These are phyloP conservation scores for Apamea epomidion DNA, from an alignment of 2,888 invertebrate species.

Conservation along the genomic window DNA sequence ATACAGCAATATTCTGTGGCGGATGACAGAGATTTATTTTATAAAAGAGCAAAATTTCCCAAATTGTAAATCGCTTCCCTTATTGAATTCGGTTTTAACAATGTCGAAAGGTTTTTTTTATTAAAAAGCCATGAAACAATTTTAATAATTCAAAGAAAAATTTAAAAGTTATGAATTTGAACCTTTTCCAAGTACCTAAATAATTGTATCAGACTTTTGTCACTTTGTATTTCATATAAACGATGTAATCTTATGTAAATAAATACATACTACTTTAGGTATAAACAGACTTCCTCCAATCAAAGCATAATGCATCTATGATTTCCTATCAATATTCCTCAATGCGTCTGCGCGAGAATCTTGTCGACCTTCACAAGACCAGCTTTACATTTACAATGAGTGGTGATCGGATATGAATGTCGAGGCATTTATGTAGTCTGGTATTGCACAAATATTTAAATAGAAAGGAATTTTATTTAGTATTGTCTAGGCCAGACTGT, in stretches of 20 bases:
- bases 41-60: background rate
- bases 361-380: conserved; percentile 59
- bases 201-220: background rate
- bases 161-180: background rate
- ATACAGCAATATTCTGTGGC: background rate
- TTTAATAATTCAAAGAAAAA: background rate
- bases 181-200: background rate
- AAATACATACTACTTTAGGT: background rate
- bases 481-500: background rate
- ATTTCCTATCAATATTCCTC: conserved; percentile 40
- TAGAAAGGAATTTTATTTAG: conserved; percentile 5
- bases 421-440: conserved; percentile 23
- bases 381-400: conserved; percentile 32
- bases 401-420: conserved; percentile 31
- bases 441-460: conserved; percentile 41
- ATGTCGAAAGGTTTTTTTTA: background rate
- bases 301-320: conserved; percentile 6
- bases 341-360: conserved; percentile 42
- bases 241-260: background rate
- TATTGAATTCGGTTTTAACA: background rate
- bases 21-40: background rate
- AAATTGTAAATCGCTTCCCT: background rate
- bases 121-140: background rate
- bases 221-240: background rate
- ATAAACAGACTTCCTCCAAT: conserved; percentile 19